Percentiles rank a stretch among this genome's conserved stretches.
Evolutionary conservation across 1,140 invertebrate species (phyloP).

Genomic region (Cyphomyrmex costatus): DNA sequence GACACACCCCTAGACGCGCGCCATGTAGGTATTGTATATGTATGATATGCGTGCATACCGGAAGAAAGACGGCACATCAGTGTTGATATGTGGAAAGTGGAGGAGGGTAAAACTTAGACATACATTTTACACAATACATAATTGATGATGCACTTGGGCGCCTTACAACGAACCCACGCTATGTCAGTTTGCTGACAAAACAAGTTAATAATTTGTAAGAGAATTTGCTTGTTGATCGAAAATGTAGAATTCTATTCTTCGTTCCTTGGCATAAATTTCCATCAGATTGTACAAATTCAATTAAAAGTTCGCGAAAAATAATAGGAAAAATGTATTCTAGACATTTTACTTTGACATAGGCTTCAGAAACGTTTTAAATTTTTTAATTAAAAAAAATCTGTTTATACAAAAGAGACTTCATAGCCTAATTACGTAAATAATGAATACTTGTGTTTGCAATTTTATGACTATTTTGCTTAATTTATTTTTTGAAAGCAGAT

Average conservation of each 20-base stretch:
- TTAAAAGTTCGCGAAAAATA: background rate
- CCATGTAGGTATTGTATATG: background rate
- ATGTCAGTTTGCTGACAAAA: constrained; percentile 16
- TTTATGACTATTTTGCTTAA: background rate
- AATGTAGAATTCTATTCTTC: background rate
- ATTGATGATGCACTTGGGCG: constrained; percentile 33
- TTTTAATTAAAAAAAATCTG: background rate
- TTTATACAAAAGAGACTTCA: background rate
- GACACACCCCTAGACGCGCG: background rate
- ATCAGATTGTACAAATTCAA: background rate
- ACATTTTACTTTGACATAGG: background rate
- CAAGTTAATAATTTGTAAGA: constrained; percentile 38
- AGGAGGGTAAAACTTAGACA: constrained; percentile 11
- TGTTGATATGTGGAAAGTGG: constrained; percentile 27
- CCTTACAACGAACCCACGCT: background rate
- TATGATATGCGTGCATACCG: background rate
- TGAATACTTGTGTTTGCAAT: background rate
- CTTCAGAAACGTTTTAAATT: background rate
- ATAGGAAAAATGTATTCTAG: background rate
- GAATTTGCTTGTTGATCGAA: constrained; percentile 24
- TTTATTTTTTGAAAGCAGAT: constrained; percentile 10
- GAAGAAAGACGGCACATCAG: constrained; percentile 22
- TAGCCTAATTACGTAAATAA: too few species aligned
- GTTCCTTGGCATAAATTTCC: background rate
- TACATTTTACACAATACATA: constrained; percentile 57